These are phyloP conservation scores for Perca fluviatilis DNA, from an alignment of 2,113 vertebrate genomes.

Conservation along the genomic window DNA sequence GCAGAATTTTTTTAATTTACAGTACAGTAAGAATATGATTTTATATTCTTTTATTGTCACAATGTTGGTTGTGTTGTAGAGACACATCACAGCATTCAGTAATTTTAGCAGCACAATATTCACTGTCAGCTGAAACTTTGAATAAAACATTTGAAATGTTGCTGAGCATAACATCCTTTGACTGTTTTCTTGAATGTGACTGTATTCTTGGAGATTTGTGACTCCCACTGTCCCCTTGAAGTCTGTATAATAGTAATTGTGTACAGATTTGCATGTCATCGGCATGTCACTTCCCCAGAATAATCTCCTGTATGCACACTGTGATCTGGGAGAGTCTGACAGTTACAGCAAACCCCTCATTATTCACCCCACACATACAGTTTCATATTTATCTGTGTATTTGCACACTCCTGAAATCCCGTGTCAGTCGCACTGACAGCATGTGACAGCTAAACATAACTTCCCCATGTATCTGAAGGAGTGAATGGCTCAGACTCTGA, in stretches of 20 bases:
- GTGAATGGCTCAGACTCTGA: conserved; percentile 30
- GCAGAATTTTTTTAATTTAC: too few species aligned
- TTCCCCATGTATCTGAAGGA: conserved; percentile 3
- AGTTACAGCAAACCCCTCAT: conserved; percentile 62
- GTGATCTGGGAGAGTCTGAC: conserved; percentile 60
- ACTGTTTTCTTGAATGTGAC: conserved; percentile 22
- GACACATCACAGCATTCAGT: neutral
- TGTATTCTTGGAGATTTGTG: conserved; percentile 26
- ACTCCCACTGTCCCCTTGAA: conserved; percentile 54
- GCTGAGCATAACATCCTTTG: conserved; percentile 1
- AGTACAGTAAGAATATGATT: neutral
- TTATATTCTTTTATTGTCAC: neutral
- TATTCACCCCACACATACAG: conserved; percentile 41
- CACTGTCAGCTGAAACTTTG: neutral
- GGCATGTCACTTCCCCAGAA: conserved; percentile 49
- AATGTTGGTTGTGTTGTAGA: neutral
- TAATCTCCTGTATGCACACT: conserved; percentile 51
- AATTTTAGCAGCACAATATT: neutral
- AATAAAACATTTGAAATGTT: conserved; percentile 35
- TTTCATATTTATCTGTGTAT: conserved; percentile 58
- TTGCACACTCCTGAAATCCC: conserved; percentile 24
- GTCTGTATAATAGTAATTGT: conserved; percentile 65
- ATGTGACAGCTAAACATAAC: conserved; percentile 42
- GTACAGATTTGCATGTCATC: conserved; percentile 56
- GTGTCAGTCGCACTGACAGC: conserved; percentile 49